These are phyloP conservation scores for Sebastes dallii DNA, from an alignment of 2,797 vertebrate genomes.

Conservation along the genomic window DNA sequence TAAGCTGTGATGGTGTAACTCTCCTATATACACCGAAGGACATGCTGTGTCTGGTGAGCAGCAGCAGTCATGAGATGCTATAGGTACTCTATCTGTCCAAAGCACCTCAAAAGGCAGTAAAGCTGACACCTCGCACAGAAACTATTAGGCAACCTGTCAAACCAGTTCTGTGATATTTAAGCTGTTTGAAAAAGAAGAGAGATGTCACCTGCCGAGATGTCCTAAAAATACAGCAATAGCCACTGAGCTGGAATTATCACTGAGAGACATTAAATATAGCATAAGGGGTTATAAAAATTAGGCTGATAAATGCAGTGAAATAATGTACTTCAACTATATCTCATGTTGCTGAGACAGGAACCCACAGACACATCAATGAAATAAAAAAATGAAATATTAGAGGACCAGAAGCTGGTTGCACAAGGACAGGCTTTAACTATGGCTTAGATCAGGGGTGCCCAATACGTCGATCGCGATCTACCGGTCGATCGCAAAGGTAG, in stretches of 20 bases:
- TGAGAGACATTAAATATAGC: constrained; percentile 1
- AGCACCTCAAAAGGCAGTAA: constrained; percentile 4
- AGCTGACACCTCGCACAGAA: constrained; percentile 15
- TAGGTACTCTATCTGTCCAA: neutral
- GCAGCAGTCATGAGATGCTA: neutral
- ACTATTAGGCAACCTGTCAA: constrained; percentile 8
- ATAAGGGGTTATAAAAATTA: neutral
- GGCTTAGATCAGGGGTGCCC: no score
- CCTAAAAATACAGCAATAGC: neutral
- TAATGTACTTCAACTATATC: neutral
- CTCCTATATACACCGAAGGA: neutral
- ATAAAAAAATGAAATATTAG: neutral
- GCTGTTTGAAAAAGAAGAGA: constrained; percentile 4
- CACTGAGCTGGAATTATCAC: constrained; percentile 10
- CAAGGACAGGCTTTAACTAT: neutral
- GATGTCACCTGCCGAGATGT: constrained; percentile 18
- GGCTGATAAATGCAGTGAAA: neutral
- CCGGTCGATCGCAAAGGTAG: no score
- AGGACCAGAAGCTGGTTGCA: neutral
- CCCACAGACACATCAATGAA: neutral
- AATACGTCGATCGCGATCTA: no score
- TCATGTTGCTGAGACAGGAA: neutral
- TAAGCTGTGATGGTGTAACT: neutral
- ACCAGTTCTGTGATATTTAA: constrained; percentile 6
- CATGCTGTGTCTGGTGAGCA: neutral